Base-by-base conservation (phyloP, 1,140 invertebrate species). In the Ceratina japonica region DNA sequence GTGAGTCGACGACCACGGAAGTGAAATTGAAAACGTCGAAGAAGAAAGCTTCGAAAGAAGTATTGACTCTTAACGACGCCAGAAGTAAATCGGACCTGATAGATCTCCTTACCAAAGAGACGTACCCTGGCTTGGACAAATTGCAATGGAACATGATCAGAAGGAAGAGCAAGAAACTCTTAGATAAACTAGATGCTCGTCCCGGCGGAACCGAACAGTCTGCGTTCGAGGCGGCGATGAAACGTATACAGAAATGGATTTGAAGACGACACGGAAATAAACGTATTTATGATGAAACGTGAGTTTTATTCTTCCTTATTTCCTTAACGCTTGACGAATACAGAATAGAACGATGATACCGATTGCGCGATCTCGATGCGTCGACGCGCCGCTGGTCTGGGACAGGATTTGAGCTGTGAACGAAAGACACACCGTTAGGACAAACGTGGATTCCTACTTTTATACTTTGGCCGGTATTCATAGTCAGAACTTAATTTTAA, bases 111-210 rank as follows among this genome's bases (percentile, higher is more conserved):
- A 79, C 73, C 52, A 75, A 75, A 22, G 81, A 90, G 31, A 82
- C 69, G 3, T 89, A 85, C 75, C 84, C 82, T 20, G 86, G 85
- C 27, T 75, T 88, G 20, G 84, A 89, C 70, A 89, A 89, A 73
- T 65, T 89, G 22, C 80, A 84, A 62, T 90, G 87, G 87, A 90
- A 89, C 52, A 87, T 88, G 10, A 69, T 89, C 13, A 83, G 76
- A 65, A 89, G 89, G 20, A 87, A 80, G 24, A 59, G 82, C 1
- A 79, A 73, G 52, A 88, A 82, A 77, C 59, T 82, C 20, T 65
- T 88, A 22, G 49, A 79, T 0, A 85, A 88, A 63, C 66, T 81
- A 5, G 81, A 79, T 13, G 66, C 83, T 71, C 75, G 62, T 56
- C 80, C 69, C n/a, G 22, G 69, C 0, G 20, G 66, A 13, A 70